These are phyloP conservation scores for Chrysomela aeneicollis DNA, from an alignment of 2,888 invertebrate species.

Conservation along the genomic window DNA sequence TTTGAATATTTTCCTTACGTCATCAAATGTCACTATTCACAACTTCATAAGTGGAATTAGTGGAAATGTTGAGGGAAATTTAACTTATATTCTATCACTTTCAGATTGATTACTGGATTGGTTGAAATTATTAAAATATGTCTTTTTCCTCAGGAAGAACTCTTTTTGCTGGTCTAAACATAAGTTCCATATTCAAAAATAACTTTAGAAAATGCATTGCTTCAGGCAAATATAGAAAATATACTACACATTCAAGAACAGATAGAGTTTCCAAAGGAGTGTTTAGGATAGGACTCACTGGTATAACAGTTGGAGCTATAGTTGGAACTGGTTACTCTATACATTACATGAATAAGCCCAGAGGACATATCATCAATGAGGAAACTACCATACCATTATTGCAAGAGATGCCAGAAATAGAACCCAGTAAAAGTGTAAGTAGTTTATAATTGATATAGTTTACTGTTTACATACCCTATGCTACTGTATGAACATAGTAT, in stretches of 20 bases:
- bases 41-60: too few relatives aligned
- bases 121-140: constrained; percentile 31
- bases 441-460: too few relatives aligned
- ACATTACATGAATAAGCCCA: constrained; percentile 58
- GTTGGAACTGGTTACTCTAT: constrained; percentile 64
- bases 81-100: too few relatives aligned
- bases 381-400: constrained; percentile 57
- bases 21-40: too few relatives aligned
- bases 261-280: constrained; percentile 36
- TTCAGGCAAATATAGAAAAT: constrained; percentile 17
- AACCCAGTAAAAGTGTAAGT: constrained; percentile 63
- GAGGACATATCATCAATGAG: constrained; percentile 61
- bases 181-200: constrained; percentile 8
- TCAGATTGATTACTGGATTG: too few relatives aligned
- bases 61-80: too few relatives aligned
- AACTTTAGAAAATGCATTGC: constrained; percentile 4
- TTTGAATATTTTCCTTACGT: too few relatives aligned
- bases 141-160: constrained; percentile 37
- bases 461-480: too few relatives aligned
- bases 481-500: too few relatives aligned
- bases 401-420: constrained; percentile 57
- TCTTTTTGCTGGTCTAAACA: neutral
- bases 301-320: constrained; percentile 59
- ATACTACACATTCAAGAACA: constrained; percentile 26
- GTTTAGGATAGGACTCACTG: constrained; percentile 57